Conservation (phyloP, 2,797 vertebrate genomes). For the Pseudotriccus pelzelni region DNA sequence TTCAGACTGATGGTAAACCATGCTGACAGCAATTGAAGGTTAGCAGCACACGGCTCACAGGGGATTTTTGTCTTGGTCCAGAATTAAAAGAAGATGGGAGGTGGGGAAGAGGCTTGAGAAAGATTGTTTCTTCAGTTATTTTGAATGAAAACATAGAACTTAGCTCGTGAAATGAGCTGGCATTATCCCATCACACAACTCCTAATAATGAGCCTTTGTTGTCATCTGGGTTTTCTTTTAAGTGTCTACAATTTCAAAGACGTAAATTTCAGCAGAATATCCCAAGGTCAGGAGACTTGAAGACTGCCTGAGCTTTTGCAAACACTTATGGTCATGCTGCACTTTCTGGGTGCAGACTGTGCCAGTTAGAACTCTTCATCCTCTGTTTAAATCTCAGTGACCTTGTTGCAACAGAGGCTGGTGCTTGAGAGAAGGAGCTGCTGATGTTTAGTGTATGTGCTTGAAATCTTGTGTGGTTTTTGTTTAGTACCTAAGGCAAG, state of each 20-base stretch:
- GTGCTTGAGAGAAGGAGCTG: background rate
- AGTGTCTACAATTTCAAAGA: background rate
- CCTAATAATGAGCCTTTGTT: background rate
- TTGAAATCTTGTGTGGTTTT: background rate
- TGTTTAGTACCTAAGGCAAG: background rate
- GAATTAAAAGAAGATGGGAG: background rate
- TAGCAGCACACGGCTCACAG: background rate
- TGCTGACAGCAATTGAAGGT: conserved; percentile 4
- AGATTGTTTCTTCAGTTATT: background rate
- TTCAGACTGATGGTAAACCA: conserved; percentile 1
- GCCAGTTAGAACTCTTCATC: background rate
- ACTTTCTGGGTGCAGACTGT: background rate
- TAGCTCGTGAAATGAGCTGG: background rate
- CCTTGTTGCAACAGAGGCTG: background rate
- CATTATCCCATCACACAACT: background rate
- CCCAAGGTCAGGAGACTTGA: background rate
- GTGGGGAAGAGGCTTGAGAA: background rate
- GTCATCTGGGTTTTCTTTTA: background rate
- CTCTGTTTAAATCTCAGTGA: background rate
- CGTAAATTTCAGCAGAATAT: background rate
- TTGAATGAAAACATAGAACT: background rate
- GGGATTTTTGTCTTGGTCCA: background rate
- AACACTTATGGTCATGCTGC: background rate
- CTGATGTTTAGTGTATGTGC: background rate
- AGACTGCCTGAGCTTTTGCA: background rate